phyloP scores from a whole-genome alignment of 2,797 vertebrate species.

The Platyrinchus mystaceus region DNA sequence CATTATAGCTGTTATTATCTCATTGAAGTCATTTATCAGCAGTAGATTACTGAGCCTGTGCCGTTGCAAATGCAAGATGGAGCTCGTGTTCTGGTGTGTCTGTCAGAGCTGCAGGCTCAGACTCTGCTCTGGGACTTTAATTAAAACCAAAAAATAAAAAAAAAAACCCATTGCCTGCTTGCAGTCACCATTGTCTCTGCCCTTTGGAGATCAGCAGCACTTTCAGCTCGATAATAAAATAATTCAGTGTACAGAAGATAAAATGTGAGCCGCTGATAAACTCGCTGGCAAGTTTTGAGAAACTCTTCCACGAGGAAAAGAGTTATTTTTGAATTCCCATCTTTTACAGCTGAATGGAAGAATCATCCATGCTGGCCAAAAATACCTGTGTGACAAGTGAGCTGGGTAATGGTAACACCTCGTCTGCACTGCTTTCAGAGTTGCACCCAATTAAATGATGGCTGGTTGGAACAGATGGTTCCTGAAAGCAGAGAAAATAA shows the following conservation, averaged over 20 bases:
- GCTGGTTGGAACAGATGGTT: slow-evolving; percentile 22
- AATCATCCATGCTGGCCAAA: neutral
- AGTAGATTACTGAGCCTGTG: neutral
- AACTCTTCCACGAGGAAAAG: neutral
- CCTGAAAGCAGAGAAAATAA: slow-evolving; percentile 17
- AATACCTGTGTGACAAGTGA: fast-evolving
- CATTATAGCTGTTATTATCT: neutral
- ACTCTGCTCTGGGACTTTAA: neutral
- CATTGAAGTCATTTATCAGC: neutral
- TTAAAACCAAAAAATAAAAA: neutral
- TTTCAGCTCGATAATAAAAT: neutral
- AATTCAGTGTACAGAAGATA: neutral
- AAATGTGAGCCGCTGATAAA: neutral
- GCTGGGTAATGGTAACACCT: neutral
- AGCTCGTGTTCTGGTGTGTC: neutral
- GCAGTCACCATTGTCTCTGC: neutral
- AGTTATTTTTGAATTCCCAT: neutral
- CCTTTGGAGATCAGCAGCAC: neutral
- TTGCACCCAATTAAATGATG: neutral
- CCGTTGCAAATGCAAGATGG: neutral
- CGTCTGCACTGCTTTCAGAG: neutral
- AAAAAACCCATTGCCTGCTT: neutral
- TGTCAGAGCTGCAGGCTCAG: neutral
- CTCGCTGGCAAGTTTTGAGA: neutral
- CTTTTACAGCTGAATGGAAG: neutral